Evolutionary conservation across 2,113 vertebrate species (phyloP), one percentile per base, ranked within the genome.

Genomic region (Azemiops feae): DNA sequence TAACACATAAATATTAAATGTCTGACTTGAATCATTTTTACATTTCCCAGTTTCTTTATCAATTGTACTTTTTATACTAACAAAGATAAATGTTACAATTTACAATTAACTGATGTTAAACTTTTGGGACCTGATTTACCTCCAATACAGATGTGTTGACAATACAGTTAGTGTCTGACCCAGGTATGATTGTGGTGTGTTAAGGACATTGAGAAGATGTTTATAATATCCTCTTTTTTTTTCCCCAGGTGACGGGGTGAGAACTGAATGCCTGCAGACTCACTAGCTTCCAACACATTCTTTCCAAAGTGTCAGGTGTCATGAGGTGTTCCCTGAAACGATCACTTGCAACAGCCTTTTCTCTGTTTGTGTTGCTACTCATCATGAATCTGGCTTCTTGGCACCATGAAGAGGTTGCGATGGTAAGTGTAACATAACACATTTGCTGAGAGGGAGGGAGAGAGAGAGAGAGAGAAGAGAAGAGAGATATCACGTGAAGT

Each of bases 241-340:
- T 5, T 12, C 14, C 54, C 23, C 54, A 52, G n/a, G 4, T 52
- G 22, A 64, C 27, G 86, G 45, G 30, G 55, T 60, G 54, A 86
- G n/a, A 34, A 14, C 14, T 47, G 39, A 92, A 52, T 18, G 88
- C 39, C 25, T 85, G 88, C 57, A 54, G 60, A 85, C 20, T 47
- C 25, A 9, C 88, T 50, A 85, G 54, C 54, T 34, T 91, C 52
- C 50, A 39, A 39, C 50, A 55, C 10, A 25, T 45, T 90, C 22
- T 22, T 81, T 47, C 45, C 23, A 23, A n/a, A 16, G 53, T 74
- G 6, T 20, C 3, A 7, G 34, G 50, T 52, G 91, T 54, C 85
- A 94, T 92, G 97, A 86, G 96, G 85, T 96, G 94, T 91, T 97
- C 92, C 47, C 87, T 30, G 57, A 96, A 89, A 27, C 96, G 96